Percentiles rank a stretch among this genome's conserved stretches.
phyloP scores from a whole-genome alignment of 2,113 vertebrate species.

The Thomomys bottae region DNA sequence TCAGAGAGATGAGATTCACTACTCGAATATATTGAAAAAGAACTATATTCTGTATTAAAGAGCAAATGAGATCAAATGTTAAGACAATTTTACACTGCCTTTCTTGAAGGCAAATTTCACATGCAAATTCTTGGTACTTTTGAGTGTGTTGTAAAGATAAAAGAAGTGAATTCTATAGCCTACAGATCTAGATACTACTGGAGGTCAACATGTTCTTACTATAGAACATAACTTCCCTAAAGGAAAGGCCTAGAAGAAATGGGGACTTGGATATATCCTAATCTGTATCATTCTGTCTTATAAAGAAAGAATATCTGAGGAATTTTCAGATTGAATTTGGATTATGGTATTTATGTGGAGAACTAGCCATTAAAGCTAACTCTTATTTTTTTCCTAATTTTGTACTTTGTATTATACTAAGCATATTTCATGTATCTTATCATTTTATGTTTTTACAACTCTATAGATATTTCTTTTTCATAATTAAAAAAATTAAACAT shows the following conservation, averaged over 20 bases:
- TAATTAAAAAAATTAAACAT: constrained; percentile 25
- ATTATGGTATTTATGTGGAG: not conserved
- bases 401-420: not conserved
- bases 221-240: not conserved
- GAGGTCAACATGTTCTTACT: not conserved
- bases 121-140: not conserved
- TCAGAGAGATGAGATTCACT: not conserved
- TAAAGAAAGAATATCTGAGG: constrained; percentile 5
- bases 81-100: constrained; percentile 8
- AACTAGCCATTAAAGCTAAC: not conserved
- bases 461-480: constrained; percentile 25
- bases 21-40: constrained; percentile 4
- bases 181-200: not conserved
- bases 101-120: constrained; percentile 38
- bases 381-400: constrained; percentile 9
- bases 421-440: not conserved
- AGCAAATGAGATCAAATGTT: not conserved
- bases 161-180: not conserved
- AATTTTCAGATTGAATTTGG: constrained; percentile 33
- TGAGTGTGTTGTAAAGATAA: not conserved
- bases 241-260: not conserved
- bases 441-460: constrained; percentile 15
- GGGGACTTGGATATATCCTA: not conserved
- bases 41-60: constrained; percentile 13
- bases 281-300: not conserved